phyloP scores from a whole-genome alignment of 1,140 invertebrate species.

The Drosophila ercepeae region DNA sequence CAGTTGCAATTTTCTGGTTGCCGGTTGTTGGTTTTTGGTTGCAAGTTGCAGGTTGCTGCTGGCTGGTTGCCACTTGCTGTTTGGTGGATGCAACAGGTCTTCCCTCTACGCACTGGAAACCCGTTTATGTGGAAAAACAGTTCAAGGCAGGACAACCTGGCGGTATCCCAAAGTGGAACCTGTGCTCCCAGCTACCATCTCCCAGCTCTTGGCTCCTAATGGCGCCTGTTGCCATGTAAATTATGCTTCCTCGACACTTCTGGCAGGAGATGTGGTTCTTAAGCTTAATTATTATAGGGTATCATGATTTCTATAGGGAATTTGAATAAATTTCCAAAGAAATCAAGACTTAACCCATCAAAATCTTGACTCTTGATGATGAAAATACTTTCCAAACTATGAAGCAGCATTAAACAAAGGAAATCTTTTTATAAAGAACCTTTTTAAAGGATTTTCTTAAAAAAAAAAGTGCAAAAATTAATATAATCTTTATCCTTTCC shows the following conservation, averaged over 20 bases:
- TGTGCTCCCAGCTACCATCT: constrained; percentile 1
- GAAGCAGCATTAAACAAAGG: too few species aligned
- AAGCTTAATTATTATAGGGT: neutral
- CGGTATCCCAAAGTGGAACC: constrained; percentile 5
- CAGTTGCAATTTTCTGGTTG: constrained; percentile 24
- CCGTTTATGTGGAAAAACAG: constrained; percentile 24
- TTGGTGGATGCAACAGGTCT: constrained; percentile 56
- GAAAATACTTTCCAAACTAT: too few species aligned
- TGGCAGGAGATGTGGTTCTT: neutral
- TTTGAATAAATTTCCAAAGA: neutral
- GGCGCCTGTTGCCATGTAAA: constrained; percentile 83
- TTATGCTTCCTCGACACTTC: constrained; percentile 81
- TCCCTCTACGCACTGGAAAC: constrained; percentile 41
- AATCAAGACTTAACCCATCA: too few species aligned
- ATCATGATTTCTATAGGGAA: neutral
- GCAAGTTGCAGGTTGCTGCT: neutral
- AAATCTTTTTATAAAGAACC: too few species aligned
- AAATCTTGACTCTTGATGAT: too few species aligned
- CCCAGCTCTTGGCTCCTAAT: too few species aligned
- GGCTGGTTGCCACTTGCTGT: neutral
- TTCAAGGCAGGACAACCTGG: constrained; percentile 7
- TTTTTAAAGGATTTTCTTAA: neutral
- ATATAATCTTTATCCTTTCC: too few species aligned
- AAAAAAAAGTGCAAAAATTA: too few species aligned
- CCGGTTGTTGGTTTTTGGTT: too few species aligned